Evolutionary conservation across 2,888 invertebrate genomes (phyloP), one percentile per base, ranked within the genome.

Genomic region (Lepidochrysops patricia): DNA sequence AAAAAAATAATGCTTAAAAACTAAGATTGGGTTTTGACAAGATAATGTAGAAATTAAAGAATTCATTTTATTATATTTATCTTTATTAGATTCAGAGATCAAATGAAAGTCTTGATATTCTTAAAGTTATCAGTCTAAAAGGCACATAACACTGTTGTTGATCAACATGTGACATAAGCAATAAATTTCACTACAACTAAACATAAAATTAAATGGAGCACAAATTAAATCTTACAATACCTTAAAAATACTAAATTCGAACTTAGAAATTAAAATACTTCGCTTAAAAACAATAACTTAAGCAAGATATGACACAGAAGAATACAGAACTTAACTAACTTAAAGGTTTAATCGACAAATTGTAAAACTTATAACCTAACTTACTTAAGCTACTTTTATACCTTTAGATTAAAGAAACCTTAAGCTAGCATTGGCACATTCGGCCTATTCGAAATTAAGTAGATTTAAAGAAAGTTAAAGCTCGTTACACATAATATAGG

Each of bases 41-140:
- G 15, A 54, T 26, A 52, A 52, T 4, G 7, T 52, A 19, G 54
- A 58, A 64, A 62, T 25, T 7, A 65, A 66, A 65, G 27, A 25
- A 52, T 49, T 34, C 2, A 15, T 35, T 27, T 35, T 64, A 61
- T 68, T 68, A 68, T 69, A 65, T 60, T 68, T 74, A 73, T 72
- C 70, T 81, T 84, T 79, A 84, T 81, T 82, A 77, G 75, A 81
- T 77, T 79, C 77, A 75, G 88, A 89, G 89, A 89, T 89, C 89
- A 88, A 86, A 82, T 74, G 88, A 89, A 89, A 89, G 89, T 89
- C 87, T 83, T 86, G 76, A 74, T 79, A 69, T 72, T 73, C 82
- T 83, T 86, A 84, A 78, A 64, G 67, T 70, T 74, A 80, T 83
- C 82, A 87, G 83, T 84, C 82, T 82, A 82, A 69, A 67, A 43